Evolutionary conservation across 2,113 vertebrate species (phyloP), one percentile per base, ranked within the genome.

Genomic region (Eleginops maclovinus): DNA sequence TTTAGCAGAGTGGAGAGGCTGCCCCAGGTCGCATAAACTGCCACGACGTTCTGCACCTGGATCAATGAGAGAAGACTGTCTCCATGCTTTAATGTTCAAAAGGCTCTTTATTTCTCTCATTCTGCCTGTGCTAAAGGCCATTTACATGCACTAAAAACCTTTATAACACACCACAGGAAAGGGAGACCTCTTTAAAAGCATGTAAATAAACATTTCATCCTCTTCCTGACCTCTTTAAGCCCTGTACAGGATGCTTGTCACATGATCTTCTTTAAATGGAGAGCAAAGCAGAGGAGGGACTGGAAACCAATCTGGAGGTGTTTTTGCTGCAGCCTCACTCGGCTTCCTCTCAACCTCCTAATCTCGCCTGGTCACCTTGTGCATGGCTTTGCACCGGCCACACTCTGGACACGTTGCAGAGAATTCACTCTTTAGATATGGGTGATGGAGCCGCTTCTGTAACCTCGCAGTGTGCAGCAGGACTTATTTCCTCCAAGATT

Each of bases 41-140:
- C 93, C 36, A 95, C 77, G 81, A 94, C 95, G 1, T 96, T 96
- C 83, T 96, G 95, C n/a, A 95, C 94, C 96, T 96, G 87, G 63
- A 69, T 61, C 43, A 56, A 75, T 22, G 11, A 77, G 67, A 72
- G 24, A 68, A n/a, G 53, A 49, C 46, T 64, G 46, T 4, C n/a
- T n/a, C n/a, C n/a, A n/a, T n/a, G n/a, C n/a, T n/a, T n/a, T n/a
- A n/a, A n/a, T n/a, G n/a, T n/a, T n/a, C n/a, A n/a, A n/a, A n/a
- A n/a, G n/a, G n/a, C n/a, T n/a, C n/a, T n/a, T n/a, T n/a, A n/a
- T n/a, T n/a, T n/a, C n/a, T n/a, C n/a, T n/a, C n/a, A n/a, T n/a
- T n/a, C n/a, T n/a, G n/a, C n/a, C n/a, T n/a, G n/a, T n/a, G n/a
- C n/a, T n/a, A n/a, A n/a, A n/a, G n/a, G n/a, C n/a, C n/a, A n/a